These are phyloP conservation scores for Erpornis zantholeuca DNA, from an alignment of 2,113 vertebrate species.

Conservation along the genomic window DNA sequence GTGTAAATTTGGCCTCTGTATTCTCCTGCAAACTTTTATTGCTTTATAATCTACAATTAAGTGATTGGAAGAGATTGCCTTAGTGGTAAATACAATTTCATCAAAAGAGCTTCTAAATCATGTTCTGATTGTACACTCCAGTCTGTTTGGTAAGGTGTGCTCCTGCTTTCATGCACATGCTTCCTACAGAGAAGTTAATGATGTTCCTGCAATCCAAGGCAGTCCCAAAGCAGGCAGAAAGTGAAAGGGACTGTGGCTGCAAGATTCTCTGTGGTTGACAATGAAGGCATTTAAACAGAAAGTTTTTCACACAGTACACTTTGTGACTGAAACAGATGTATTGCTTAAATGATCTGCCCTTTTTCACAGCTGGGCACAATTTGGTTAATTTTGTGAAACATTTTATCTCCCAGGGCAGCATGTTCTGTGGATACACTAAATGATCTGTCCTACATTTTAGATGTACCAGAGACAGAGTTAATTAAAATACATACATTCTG, in stretches of 20 bases:
- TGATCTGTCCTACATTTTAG: conserved; percentile 18
- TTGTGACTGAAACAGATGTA: not conserved
- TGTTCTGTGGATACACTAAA: not conserved
- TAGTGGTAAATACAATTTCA: not conserved
- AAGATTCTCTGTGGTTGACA: not conserved
- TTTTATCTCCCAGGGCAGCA: not conserved
- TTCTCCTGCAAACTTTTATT: not conserved
- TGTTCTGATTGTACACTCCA: not conserved
- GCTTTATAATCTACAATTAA: not conserved
- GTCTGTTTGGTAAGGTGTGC: rapidly evolving
- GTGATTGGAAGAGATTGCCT: not conserved
- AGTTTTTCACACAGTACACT: not conserved
- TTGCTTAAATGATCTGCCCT: not conserved
- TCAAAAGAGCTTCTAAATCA: not conserved
- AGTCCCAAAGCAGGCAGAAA: not conserved
- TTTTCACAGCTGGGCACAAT: not conserved
- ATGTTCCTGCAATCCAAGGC: not conserved
- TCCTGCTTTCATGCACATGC: not conserved
- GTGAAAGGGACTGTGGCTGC: not conserved
- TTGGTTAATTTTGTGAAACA: not conserved
- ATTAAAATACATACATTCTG: conserved; percentile 31
- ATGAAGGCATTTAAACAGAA: not conserved
- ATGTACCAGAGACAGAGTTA: not conserved
- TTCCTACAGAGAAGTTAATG: not conserved
- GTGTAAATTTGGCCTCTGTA: not conserved